Evolutionary conservation across 2,797 vertebrate species (phyloP).

Genomic region (Anguilla marmorata): DNA sequence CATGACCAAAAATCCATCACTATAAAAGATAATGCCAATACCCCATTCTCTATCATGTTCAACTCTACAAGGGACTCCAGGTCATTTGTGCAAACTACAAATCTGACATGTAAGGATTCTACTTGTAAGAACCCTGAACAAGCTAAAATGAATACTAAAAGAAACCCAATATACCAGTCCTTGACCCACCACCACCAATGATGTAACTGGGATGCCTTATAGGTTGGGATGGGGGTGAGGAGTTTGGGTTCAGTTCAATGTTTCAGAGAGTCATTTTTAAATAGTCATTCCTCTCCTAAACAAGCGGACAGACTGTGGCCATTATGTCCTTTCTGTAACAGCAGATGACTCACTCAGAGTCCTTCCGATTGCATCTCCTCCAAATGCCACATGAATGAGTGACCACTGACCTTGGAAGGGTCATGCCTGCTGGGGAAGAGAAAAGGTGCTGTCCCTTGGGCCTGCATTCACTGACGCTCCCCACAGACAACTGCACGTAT

Average conservation of each 20-base stretch:
- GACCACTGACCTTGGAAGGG: constrained; percentile 39
- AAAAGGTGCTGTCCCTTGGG: constrained; percentile 17
- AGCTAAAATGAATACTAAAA: neutral
- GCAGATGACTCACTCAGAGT: neutral
- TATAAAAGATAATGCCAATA: neutral
- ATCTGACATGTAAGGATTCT: neutral
- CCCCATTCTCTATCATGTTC: neutral
- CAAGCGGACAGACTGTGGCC: neutral
- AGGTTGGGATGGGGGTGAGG: neutral
- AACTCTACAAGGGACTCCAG: neutral
- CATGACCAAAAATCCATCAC: neutral
- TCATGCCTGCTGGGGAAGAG: neutral
- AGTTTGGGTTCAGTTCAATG: neutral
- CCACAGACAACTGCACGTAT: neutral
- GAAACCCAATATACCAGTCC: neutral
- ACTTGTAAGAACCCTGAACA: neutral
- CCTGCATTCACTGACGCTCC: constrained; percentile 37
- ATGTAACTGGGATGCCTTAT: neutral
- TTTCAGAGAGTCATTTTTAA: neutral
- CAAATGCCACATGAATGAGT: neutral
- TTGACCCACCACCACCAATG: neutral
- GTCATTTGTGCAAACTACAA: neutral
- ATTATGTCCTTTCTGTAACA: neutral
- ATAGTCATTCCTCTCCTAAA: neutral
- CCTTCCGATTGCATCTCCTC: neutral